Evolutionary conservation across 2,797 vertebrate species (phyloP).

Genomic region (Neomorphus geoffroyi): DNA sequence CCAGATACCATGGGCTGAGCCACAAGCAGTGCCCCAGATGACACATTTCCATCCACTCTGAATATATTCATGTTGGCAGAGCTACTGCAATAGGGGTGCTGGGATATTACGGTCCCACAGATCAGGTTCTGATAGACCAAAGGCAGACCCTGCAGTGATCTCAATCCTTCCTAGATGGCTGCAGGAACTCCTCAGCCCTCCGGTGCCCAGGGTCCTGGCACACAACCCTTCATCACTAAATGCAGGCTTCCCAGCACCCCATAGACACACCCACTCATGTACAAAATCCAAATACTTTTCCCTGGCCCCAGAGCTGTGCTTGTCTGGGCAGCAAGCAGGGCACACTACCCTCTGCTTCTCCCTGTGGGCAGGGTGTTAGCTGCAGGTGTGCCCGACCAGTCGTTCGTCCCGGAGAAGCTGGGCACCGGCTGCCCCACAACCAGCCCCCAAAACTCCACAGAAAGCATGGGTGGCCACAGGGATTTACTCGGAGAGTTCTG

Average conservation of each 20-base stretch:
- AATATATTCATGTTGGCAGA: neutral
- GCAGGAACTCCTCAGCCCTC: neutral
- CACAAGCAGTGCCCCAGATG: neutral
- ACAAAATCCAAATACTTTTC: neutral
- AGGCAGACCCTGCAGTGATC: neutral
- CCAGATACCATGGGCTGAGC: accelerated
- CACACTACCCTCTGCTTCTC: neutral
- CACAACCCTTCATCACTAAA: neutral
- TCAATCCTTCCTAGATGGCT: neutral
- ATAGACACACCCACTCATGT: accelerated
- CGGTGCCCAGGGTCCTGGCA: neutral
- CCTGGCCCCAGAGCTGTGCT: neutral
- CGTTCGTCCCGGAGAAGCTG: accelerated
- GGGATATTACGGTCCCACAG: accelerated
- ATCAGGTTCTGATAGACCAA: neutral
- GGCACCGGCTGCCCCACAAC: neutral
- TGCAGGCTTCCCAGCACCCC: neutral
- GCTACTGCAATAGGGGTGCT: neutral
- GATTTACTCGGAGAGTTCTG: neutral
- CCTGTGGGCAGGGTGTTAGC: neutral
- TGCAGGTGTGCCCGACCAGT: neutral
- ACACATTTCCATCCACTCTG: neutral
- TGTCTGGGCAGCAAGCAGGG: neutral
- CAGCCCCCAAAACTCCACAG: neutral
- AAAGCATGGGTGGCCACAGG: accelerated